Evolutionary conservation across 2,113 vertebrate genomes (phyloP), one percentile per base, ranked within the genome.

Genomic region (Phycodurus eques): DNA sequence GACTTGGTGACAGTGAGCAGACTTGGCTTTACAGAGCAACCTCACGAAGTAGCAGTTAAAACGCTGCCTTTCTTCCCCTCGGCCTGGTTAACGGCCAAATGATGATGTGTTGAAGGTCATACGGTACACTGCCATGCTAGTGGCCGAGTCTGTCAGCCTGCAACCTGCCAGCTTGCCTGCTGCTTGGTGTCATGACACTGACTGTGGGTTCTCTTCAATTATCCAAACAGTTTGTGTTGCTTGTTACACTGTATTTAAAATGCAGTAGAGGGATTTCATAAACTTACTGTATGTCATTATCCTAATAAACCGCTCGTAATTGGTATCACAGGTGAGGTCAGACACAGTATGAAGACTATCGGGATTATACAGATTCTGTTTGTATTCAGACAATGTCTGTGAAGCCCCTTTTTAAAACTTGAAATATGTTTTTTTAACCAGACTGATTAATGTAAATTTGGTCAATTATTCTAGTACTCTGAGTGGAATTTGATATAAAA

Each of bases 51-150:
- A 80, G 81, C 47, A 76, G 73, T 80, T 82, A 79, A 82, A 79
- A 69, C 68, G 43, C 57, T 13, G 19, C 20, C 72, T 72, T 71
- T 60, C 73, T 53, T 54, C 47, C 56, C 46, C 51, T 42, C 57
- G 1, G 71, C 76, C 79, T 82, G 78, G 80, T 82, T 85, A 86
- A 87, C 82, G 75, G 79, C 77, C 76, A 77, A 85, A 74, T 72
- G 86, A 82, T 78, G 81, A 84, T 88, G 83, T 82, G 72, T 22
- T 15, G 80, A 77, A 81, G 86, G 82, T 86, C 78, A 81, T 75
- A 68, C 12, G 22, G 67, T 63, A 12, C 43, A 67, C 76, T 68
- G 54, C 71, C 43, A 57, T 71, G 65, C 68, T 81, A 74, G 72
- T 54, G 66, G 70, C 68, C 56, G 64, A 72, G 73, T 71, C 71